A percentile compares a stretch with the other conserved stretches of the same genome.
phyloP scores from a whole-genome alignment of 2,888 invertebrate species.

The Poecilus cupreus region DNA sequence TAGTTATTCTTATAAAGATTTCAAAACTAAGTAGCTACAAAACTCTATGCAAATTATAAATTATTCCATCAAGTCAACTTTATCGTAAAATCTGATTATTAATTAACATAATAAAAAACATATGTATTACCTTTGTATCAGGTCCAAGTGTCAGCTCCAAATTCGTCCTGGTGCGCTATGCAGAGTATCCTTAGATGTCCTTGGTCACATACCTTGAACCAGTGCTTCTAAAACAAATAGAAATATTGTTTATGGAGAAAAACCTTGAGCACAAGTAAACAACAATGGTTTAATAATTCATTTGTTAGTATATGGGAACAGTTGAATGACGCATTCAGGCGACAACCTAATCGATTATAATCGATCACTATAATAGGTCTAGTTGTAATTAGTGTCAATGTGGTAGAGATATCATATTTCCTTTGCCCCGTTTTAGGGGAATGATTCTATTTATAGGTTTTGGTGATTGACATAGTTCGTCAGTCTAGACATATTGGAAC shows the following conservation, averaged over 20 bases:
- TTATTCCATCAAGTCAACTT: neutral
- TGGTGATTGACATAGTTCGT: no score
- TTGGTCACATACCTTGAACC: conserved; percentile 26
- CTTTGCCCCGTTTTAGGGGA: neutral
- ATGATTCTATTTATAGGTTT: no score
- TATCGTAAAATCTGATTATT: conserved; percentile 15
- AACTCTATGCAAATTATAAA: neutral
- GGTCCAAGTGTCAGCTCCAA: neutral
- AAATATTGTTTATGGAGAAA: neutral
- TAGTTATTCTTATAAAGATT: no score
- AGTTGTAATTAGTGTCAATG: neutral
- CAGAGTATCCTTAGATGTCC: conserved; percentile 31
- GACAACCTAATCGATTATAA: neutral
- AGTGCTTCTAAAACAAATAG: conserved; percentile 23
- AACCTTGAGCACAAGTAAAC: conserved; percentile 27
- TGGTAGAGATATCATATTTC: neutral
- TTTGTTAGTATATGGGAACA: conserved; percentile 21
- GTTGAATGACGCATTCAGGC: conserved; percentile 3
- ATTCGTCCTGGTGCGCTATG: conserved; percentile 12
- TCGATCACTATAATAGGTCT: conserved; percentile 4
- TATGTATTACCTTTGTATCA: conserved; percentile 23
- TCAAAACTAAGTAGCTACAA: no score
- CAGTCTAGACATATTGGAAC: no score
- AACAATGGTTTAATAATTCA: conserved; percentile 39
- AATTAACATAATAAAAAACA: conserved; percentile 28